Percentiles rank a stretch among this genome's conserved stretches.
phyloP scores from a whole-genome alignment of 2,113 vertebrate genomes.

The Nothoprocta perdicaria region DNA sequence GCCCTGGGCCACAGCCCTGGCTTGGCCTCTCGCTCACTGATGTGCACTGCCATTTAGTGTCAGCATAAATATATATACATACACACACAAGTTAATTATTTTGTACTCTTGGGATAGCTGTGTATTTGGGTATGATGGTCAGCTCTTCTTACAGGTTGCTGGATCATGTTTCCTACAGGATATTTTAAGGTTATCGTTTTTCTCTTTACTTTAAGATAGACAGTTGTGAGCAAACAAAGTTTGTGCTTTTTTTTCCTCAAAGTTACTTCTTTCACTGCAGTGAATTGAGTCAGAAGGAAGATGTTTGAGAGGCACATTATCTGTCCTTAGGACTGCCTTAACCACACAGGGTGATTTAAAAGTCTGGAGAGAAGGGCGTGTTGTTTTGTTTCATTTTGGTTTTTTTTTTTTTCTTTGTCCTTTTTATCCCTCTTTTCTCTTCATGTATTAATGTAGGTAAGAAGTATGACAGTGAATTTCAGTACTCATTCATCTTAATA shows the following conservation, averaged over 20 bases:
- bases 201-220: background rate
- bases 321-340: background rate
- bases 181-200: background rate
- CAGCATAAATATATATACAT: background rate
- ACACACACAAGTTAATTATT: background rate
- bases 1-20: background rate
- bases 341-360: background rate
- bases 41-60: background rate
- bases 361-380: background rate
- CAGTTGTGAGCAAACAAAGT: background rate
- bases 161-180: fast-evolving
- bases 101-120: background rate
- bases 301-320: background rate
- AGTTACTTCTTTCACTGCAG: background rate
- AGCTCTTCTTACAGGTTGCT: background rate
- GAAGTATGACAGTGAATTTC: background rate
- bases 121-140: background rate
- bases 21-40: background rate
- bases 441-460: slow-evolving; percentile 15
- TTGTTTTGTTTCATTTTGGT: background rate
- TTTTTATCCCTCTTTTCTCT: background rate
- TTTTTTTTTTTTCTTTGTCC: background rate
- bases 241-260: background rate
- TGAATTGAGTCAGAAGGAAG: slow-evolving; percentile 22
- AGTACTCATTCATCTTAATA: background rate